phyloP scores from a whole-genome alignment of 30 jellyfish, hydroid and myxozoan species.

The Hydractinia symbiolongicarpus region DNA sequence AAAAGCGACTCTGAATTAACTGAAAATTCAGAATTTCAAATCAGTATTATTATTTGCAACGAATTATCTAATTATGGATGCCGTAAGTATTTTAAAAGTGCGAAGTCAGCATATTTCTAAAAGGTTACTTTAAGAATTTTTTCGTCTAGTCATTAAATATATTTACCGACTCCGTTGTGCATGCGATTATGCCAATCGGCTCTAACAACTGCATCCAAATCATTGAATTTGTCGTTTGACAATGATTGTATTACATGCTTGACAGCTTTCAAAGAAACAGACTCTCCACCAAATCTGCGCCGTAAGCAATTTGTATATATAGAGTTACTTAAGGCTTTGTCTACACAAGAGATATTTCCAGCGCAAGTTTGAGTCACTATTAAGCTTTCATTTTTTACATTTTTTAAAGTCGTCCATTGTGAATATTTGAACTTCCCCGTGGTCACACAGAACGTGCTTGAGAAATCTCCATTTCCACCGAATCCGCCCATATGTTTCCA shows the following conservation, averaged over 20 bases:
- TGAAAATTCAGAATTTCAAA: no score
- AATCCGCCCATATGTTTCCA: slow-evolving; percentile 28
- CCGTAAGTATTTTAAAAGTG: no score
- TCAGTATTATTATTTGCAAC: no score
- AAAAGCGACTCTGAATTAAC: no score
- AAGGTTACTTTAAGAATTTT: background rate
- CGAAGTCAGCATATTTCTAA: background rate
- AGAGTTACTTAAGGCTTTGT: background rate
- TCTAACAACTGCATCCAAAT: slow-evolving; percentile 13
- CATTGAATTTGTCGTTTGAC: background rate
- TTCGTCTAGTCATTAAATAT: background rate
- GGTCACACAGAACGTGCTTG: slow-evolving; percentile 13
- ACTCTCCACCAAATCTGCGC: slow-evolving; percentile 42
- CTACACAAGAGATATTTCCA: no score
- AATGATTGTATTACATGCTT: background rate
- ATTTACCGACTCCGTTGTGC: slow-evolving; percentile 20
- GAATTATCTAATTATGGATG: no score
- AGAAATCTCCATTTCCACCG: slow-evolving; percentile 43
- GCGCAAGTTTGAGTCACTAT: no score
- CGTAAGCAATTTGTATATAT: slow-evolving; percentile 23
- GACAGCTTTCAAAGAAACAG: slow-evolving; percentile 30
- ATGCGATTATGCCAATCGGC: slow-evolving; percentile 26
- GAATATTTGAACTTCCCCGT: slow-evolving; percentile 12
- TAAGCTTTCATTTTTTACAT: background rate
- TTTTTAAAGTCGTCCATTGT: slow-evolving; percentile 13